A percentile compares a stretch with the other conserved stretches of the same genome.
These are phyloP conservation scores for Bombus superbus DNA, from an alignment of 1,140 invertebrate genomes.

Conservation along the genomic window DNA sequence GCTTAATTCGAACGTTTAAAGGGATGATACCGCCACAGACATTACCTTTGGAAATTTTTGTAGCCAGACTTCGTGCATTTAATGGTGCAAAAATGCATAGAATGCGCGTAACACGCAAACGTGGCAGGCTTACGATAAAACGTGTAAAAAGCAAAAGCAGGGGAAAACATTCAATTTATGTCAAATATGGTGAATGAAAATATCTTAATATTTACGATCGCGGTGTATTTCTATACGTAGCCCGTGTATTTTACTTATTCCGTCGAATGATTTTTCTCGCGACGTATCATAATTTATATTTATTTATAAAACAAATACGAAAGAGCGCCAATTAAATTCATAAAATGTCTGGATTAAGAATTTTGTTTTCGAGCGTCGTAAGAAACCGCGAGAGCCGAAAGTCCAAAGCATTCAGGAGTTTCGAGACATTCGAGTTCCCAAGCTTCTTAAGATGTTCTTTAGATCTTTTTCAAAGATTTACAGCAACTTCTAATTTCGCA, in stretches of 20 bases:
- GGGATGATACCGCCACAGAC: not conserved
- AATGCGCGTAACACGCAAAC: not conserved
- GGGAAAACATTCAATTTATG: too few species aligned
- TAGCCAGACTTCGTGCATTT: not conserved
- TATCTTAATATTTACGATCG: too few species aligned
- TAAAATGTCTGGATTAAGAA: not conserved
- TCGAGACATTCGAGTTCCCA: constrained; percentile 8
- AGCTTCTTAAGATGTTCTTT: not conserved
- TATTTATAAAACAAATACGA: not conserved
- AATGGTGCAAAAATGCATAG: not conserved
- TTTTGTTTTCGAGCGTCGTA: not conserved
- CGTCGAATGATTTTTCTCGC: not conserved
- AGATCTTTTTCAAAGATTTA: not conserved
- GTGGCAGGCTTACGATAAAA: too few species aligned
- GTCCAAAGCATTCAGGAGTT: not conserved
- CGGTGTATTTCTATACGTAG: too few species aligned
- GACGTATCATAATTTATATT: not conserved
- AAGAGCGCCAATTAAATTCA: not conserved
- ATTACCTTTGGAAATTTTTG: not conserved
- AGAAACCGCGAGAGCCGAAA: not conserved
- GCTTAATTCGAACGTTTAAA: not conserved
- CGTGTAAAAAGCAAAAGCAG: too few species aligned
- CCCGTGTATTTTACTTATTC: too few species aligned
- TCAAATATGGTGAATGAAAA: too few species aligned
- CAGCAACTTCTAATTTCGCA: not conserved